A percentile compares a stretch with the other conserved stretches of the same genome.
Evolutionary conservation across 2,797 vertebrate species (phyloP).

Genomic region (Sylvia borin): DNA sequence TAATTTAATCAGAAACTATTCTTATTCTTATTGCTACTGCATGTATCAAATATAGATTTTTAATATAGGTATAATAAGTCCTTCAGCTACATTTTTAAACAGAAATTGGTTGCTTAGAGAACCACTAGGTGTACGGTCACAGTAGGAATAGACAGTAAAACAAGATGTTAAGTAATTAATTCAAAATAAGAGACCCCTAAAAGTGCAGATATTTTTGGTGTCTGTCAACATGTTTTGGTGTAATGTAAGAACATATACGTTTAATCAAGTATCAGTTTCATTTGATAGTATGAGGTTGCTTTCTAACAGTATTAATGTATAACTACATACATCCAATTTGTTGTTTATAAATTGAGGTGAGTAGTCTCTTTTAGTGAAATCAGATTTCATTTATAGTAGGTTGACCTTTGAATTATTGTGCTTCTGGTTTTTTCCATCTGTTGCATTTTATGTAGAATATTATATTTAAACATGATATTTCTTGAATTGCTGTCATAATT

Average conservation of each 20-base stretch:
- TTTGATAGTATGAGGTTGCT: constrained; percentile 34
- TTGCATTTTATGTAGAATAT: neutral
- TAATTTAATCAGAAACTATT: constrained; percentile 39
- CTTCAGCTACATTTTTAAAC: constrained; percentile 57
- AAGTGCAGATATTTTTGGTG: constrained; percentile 39
- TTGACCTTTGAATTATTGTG: neutral
- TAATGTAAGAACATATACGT: constrained; percentile 9
- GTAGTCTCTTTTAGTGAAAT: neutral
- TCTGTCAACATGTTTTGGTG: constrained; percentile 3
- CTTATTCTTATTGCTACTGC: constrained; percentile 41
- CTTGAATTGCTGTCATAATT: neutral
- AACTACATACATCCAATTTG: constrained; percentile 21
- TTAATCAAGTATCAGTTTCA: constrained; percentile 50
- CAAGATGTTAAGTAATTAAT: constrained; percentile 60
- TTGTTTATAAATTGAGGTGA: constrained; percentile 16
- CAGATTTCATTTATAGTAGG: neutral
- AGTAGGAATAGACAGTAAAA: constrained; percentile 29
- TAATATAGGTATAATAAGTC: constrained; percentile 47
- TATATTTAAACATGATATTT: neutral
- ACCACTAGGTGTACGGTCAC: constrained; percentile 41
- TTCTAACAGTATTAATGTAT: constrained; percentile 49
- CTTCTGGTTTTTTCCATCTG: neutral
- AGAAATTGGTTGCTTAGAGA: constrained; percentile 67
- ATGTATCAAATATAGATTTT: constrained; percentile 37
- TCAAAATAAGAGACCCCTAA: constrained; percentile 53